Conservation (phyloP, 30 jellyfish, hydroid and myxozoan genomes). For the Chrysaora quinquecirrha region DNA sequence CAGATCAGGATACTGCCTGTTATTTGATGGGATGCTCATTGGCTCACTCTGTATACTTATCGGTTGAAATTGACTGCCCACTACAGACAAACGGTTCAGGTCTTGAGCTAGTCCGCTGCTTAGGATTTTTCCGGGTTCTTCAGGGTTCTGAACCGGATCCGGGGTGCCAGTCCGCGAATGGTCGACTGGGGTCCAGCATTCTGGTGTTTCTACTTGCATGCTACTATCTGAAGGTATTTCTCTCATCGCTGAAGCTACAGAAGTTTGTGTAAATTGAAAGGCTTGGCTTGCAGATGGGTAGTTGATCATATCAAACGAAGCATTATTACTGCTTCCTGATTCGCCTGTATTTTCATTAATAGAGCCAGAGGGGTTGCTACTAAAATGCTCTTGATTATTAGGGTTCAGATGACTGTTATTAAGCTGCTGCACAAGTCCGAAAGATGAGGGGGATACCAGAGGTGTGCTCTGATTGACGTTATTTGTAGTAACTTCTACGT, state of each 20-base stretch:
- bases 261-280: not conserved
- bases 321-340: not conserved
- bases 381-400: too few relatives aligned
- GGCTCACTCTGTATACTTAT: conserved; percentile 23
- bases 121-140: conserved; percentile 14
- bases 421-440: too few relatives aligned
- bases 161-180: not conserved
- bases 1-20: not conserved
- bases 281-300: not conserved
- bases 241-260: not conserved
- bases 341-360: not conserved
- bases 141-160: not conserved
- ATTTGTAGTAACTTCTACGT: too few relatives aligned
- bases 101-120: conserved; percentile 57
- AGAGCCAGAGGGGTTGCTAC: too few relatives aligned
- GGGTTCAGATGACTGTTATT: too few relatives aligned
- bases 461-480: too few relatives aligned
- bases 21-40: conserved; percentile 35
- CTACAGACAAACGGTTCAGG: conserved; percentile 64
- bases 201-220: not conserved
- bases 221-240: too few relatives aligned
- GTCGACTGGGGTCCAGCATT: not conserved
- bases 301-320: not conserved
- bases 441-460: too few relatives aligned
- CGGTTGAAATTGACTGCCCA: conserved; percentile 32